Conservation (phyloP, 2,113 vertebrate genomes). For the Falcunculus frontatus region DNA sequence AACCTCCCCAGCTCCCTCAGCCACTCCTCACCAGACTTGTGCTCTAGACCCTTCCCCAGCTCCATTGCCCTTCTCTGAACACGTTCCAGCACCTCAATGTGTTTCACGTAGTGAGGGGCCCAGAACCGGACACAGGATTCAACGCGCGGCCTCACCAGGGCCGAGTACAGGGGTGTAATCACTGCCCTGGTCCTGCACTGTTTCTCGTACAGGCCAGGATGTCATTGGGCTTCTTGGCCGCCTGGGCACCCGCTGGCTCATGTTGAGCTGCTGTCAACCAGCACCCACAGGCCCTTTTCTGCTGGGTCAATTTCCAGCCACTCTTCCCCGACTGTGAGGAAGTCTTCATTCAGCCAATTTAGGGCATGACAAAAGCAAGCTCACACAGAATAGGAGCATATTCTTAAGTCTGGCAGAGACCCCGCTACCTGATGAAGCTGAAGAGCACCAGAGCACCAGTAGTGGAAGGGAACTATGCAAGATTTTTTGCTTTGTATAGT, state of each 20-base stretch:
- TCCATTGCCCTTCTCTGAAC: not conserved
- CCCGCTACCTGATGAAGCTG: not conserved
- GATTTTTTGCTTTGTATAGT: not conserved
- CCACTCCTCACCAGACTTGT: not conserved
- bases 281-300: not conserved
- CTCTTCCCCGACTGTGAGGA: accelerated
- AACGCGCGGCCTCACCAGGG: not conserved
- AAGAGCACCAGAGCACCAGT: not conserved
- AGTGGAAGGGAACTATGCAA: not conserved
- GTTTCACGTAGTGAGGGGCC: not conserved
- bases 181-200: accelerated
- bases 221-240: not conserved
- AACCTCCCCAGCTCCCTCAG: not conserved
- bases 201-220: not conserved
- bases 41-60: not conserved
- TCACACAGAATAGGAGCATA: not conserved
- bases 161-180: accelerated
- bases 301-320: not conserved
- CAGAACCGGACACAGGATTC: not conserved
- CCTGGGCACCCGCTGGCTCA: accelerated
- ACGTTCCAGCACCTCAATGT: not conserved
- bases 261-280: not conserved
- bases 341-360: not conserved
- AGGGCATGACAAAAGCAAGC: not conserved
- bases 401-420: not conserved